phyloP scores from a whole-genome alignment of 2,113 vertebrate genomes.

The Archilochus colubris region DNA sequence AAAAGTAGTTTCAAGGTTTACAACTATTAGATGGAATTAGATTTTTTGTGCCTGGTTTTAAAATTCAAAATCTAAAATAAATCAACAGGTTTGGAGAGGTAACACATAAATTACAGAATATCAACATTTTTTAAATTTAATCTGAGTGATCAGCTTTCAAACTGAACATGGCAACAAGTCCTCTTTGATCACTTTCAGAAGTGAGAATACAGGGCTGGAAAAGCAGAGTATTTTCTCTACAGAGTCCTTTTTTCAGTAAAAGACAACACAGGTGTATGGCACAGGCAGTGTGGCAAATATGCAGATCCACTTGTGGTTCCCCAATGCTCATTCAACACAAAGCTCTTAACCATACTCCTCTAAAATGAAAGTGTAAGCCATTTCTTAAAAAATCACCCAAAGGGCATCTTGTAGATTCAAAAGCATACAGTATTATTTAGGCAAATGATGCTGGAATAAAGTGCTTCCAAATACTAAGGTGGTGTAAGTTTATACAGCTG shows the following conservation, averaged over 20 bases:
- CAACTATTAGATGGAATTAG: neutral
- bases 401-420: neutral
- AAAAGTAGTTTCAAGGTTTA: neutral
- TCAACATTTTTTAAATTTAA: neutral
- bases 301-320: neutral
- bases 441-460: neutral
- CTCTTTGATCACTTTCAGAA: neutral
- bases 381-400: neutral
- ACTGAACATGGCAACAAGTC: neutral
- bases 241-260: neutral
- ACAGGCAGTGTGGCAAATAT: neutral
- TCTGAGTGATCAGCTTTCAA: neutral
- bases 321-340: neutral
- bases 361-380: neutral
- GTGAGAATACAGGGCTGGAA: neutral
- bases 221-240: neutral
- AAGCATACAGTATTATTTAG: neutral
- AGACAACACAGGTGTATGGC: neutral
- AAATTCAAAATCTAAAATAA: neutral
- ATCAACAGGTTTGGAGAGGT: neutral
- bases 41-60: neutral
- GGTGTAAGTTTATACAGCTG: neutral
- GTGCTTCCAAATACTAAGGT: neutral
- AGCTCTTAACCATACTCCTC: neutral
- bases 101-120: neutral